Conservation (phyloP, 2,113 vertebrate species). For the Cyanocitta stelleri region DNA sequence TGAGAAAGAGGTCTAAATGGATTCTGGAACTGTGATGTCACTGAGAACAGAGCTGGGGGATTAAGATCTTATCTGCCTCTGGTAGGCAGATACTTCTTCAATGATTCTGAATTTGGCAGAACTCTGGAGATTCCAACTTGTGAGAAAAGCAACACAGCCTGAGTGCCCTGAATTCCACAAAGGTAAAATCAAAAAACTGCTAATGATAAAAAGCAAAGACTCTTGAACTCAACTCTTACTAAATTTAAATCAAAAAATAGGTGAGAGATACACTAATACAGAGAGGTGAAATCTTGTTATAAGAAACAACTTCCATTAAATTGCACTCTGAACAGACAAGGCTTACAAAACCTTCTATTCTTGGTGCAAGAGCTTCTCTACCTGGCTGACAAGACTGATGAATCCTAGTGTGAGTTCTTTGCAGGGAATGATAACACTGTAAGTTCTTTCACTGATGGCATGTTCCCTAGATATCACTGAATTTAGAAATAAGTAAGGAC, state of each 20-base stretch:
- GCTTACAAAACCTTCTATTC: background rate
- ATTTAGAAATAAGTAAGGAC: background rate
- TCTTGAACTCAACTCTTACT: background rate
- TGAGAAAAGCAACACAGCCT: background rate
- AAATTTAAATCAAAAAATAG: background rate
- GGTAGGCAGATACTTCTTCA: background rate
- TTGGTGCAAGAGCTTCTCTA: background rate
- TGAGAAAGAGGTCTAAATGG: background rate
- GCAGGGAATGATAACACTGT: background rate
- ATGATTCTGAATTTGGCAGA: background rate
- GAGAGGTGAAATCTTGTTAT: background rate
- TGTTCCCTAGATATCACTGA: background rate
- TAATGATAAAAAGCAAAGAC: background rate
- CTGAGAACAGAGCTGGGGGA: background rate
- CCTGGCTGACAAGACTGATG: background rate
- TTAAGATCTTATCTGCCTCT: background rate
- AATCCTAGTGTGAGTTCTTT: background rate
- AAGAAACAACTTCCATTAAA: background rate
- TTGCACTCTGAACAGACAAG: background rate
- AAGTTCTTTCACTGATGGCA: background rate
- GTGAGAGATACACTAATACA: background rate
- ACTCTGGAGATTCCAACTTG: background rate
- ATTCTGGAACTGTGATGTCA: background rate
- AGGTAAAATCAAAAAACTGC: background rate
- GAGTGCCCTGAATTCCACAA: background rate